Base-by-base conservation (phyloP, 2,797 vertebrate genomes). In the Danio kyathit region DNA sequence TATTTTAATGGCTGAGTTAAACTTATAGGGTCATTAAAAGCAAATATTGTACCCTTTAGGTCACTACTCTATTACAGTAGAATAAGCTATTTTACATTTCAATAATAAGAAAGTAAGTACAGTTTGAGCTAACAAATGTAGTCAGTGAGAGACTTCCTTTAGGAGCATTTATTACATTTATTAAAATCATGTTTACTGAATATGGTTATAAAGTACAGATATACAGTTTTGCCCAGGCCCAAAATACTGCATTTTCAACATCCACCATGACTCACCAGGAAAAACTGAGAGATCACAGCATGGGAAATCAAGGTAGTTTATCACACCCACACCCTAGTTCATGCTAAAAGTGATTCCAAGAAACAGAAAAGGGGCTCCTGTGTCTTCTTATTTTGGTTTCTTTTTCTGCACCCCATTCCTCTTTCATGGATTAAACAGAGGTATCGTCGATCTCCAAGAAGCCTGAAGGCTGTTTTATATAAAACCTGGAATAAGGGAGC, bases 291-390 rank as follows among this genome's bases (percentile, higher is more conserved):
- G 63, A 76, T 56, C 61, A 76, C 17, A 8, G 41, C 21, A 19
- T 48, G 29, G 44, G 11, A 61, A 69, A 71, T 79, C 56, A 60
- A 70, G 56, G 43, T 70, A 70, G 76, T 70, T 79, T 61, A 71
- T 79, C 66, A 51, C n/a, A 40, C 76, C 64, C 76, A 59, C 43
- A 52, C 29, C 44, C n/a, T 2, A 71, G 76, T 59, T 71, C 66
- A 61, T 21, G 56, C 7, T 70, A 61, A 61, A 60, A 59, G 44
- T 61, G 76, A 17, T 79, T 79, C 56, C 60, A 9, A 79, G 56
- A 77, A 69, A 59, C 49, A 67, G 75, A 60, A 69, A 78, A 78
- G 48, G 44, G 66, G 7, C 29, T 11, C 6, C 8, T 48, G 54
- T 60, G 66, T 51, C 71, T 61, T 43, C 56, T 51, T 41, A 70